Base-by-base conservation (phyloP, 2,113 vertebrate species). In the Noturus placidus region DNA sequence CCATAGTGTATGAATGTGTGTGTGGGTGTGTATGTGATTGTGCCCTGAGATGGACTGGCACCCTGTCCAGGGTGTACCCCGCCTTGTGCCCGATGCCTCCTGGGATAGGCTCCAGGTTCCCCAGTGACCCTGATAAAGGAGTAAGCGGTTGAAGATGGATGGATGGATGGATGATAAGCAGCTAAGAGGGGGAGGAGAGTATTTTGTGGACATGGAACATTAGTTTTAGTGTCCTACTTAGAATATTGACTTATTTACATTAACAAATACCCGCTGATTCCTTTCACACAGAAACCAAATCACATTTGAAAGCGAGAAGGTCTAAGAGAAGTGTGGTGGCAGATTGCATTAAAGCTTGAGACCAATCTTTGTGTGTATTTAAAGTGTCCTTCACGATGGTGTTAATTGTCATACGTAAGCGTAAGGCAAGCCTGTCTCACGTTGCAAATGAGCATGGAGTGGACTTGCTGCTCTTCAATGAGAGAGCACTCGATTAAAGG, bases 391-490 rank as follows among this genome's bases (percentile, higher is more conserved):
- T 54, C 35, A 59, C n/a, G 35, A 20, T 69, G 83, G 84, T 89
- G 86, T 84, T 89, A 86, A 91, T 88, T 91, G 88, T 89, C 72
- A 90, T 87, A 82, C 77, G 85, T 87, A 87, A 50, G 87, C 52
- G 89, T 90, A 82, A 90, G 77, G 25, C 87, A 83, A 84, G 87
- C 15, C 17, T 19, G 50, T 77, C 70, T 67, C 57, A 38, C 87
- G 74, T 85, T 38, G 82, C 74, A 81, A 87, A 82, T 88, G n/a
- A 90, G 85, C 65, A 30, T 81, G 42, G 50, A 90, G 87, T 74
- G 74, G 70, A 83, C 74, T 81, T 72, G 54, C 80, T 38, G 72
- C 67, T 38, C 84, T 76, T 90, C 63, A 90, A 65, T 59, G 72
- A 84, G n/a, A 83, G 82, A 90, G 70, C 67, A 89, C 76, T 88